Evolutionary conservation across 2,888 invertebrate genomes (phyloP), one percentile per base, ranked within the genome.

Genomic region (Vannuccia rotundouncinata): DNA sequence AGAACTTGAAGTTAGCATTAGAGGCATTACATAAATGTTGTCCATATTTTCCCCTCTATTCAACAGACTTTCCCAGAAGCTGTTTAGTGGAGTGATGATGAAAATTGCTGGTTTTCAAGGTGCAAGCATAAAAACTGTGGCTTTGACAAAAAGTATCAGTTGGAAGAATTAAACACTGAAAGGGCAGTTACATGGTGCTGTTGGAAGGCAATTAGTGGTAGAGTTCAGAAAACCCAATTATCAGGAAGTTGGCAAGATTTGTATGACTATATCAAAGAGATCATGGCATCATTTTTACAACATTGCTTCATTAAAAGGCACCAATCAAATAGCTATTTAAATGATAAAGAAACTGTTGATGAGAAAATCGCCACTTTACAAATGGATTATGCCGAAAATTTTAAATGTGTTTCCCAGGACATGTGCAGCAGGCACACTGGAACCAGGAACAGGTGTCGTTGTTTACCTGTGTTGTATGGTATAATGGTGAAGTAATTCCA

Each of bases 201-300:
- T 27, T 79, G 79, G 79, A 79, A 79, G 73, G 73, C 28, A 30
- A 75, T 74, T 27, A 74, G 29, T 27, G 28, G 60, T 28, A 79
- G 28, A 74, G 79, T 28, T 73, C 73, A 28, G 60, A 25, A 28
- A 79, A 79, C 73, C 73, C 31, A 28, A 30, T 79, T 29, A 31
- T 66, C 60, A 79, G 79, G 79, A 79, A 79, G 31, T 29, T 75
- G 78, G 28, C 78, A 79, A 78, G 79, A 79, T 79, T 74, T 79
- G 74, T 28, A 74, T 22, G 29, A 27, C 27, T 79, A 79, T 31
- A 79, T 79, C 74, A 75, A 74, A 28, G 59, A 59, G 45, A 31
- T 45, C 45, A 27, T 80, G 27, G 79, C 79, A 22, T 30, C 25
- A 59, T 80, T 80, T 66, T 27, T 80, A 28, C 27, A 77, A 59